Conservation (phyloP, 64 coral and sea anemone genomes). For the Acropora yongei region DNA sequence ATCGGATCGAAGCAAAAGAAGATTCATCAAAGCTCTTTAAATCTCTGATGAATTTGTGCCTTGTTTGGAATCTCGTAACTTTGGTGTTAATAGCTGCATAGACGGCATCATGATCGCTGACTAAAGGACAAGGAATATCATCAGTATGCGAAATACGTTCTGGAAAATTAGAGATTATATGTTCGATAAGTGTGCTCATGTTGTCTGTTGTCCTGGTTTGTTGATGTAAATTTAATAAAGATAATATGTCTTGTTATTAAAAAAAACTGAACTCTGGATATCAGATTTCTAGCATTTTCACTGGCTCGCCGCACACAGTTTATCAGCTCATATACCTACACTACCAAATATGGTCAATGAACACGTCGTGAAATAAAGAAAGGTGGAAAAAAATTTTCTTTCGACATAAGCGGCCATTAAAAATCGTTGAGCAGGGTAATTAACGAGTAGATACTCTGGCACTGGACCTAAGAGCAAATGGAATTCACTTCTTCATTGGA, state of each 20-base stretch:
- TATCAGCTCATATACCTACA: no score
- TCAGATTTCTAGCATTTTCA: no score
- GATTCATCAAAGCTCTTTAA: conserved; percentile 15
- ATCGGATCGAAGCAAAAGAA: conserved; percentile 27
- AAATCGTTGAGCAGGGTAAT: no score
- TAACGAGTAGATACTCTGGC: no score
- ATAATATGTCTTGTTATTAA: conserved; percentile 23
- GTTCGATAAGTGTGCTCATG: conserved; percentile 34
- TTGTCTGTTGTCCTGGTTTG: conserved; percentile 49
- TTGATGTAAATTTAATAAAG: conserved; percentile 24
- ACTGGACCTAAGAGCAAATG: no score
- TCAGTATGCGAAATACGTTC: conserved; percentile 32
- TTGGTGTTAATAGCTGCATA: conserved; percentile 36
- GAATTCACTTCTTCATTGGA: no score
- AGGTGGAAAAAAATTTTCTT: no score
- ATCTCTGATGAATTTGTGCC: conserved; percentile 15
- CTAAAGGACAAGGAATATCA: conserved; percentile 34
- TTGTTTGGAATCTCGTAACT: conserved; percentile 42
- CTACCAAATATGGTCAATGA: no score
- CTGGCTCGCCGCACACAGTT: no score
- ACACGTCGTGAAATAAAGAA: no score
- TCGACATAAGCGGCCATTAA: no score
- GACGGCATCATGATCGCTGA: conserved; percentile 42
- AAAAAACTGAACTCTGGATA: no score
- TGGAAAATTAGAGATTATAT: conserved; percentile 35